These are phyloP conservation scores for Eudasyphora cyanicolor DNA, from an alignment of 2,888 invertebrate genomes.

Conservation along the genomic window DNA sequence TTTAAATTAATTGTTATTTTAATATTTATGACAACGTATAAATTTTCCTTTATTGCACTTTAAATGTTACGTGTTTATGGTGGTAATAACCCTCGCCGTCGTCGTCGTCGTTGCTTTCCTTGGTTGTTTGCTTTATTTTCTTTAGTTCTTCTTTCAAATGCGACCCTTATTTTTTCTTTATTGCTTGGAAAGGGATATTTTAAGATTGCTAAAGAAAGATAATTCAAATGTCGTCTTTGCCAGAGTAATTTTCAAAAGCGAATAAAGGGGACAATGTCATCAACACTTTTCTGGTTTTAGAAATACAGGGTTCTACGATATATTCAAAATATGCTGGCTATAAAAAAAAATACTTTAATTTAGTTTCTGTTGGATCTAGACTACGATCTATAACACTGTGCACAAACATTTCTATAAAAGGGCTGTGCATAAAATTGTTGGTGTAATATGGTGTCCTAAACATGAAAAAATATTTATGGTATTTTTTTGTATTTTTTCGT, in stretches of 20 bases:
- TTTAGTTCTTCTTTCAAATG: conserved; percentile 14
- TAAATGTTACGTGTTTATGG: conserved; percentile 59
- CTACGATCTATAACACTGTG: too few species aligned
- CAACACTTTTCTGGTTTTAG: not conserved
- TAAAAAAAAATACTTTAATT: not conserved
- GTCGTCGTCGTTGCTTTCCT: too few species aligned
- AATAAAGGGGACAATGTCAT: not conserved
- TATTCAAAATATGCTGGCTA: not conserved
- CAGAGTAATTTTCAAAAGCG: not conserved
- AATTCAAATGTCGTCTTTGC: conserved; percentile 3
- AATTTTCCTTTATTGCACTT: conserved; percentile 65
- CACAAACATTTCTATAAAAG: too few species aligned
- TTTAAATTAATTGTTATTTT: conserved; percentile 66
- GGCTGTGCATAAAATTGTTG: too few species aligned
- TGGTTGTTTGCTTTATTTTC: conserved; percentile 16
- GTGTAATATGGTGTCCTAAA: too few species aligned
- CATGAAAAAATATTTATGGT: too few species aligned
- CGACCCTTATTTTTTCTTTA: conserved; percentile 3
- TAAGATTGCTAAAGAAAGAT: not conserved
- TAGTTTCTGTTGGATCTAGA: too few species aligned
- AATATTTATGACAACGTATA: conserved; percentile 66
- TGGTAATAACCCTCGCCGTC: conserved; percentile 52
- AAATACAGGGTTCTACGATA: not conserved
- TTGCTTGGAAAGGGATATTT: not conserved
- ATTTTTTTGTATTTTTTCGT: too few species aligned